Evolutionary conservation across 2,113 vertebrate genomes (phyloP), one percentile per base, ranked within the genome.

Genomic region (Ptilorrhoa leucosticta): DNA sequence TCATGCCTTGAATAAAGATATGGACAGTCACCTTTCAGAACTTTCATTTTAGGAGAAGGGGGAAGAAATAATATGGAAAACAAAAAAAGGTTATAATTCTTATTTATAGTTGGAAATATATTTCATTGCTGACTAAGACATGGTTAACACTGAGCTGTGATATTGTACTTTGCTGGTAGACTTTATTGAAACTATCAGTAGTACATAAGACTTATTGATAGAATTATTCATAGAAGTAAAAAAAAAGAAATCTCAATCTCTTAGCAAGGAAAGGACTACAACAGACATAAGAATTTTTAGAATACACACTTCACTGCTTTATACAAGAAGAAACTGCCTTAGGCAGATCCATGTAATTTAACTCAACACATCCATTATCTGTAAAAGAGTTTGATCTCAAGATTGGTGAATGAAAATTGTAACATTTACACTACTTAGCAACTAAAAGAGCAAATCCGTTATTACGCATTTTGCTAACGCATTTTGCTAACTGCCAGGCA

Each of bases 271-370:
- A 65, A 89, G 10, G 18, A 22, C 15, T 51, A 51, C 17, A 86
- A 44, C 14, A 44, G 33, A 51, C 45, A 60, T 44, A 91, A 81
- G 45, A 53, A 71, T 83, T 87, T 47, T 68, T 44, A 91, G 58
- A 88, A 24, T 15, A 51, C 10, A 57, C 51, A 57, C 33, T 81
- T 91, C 63, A 35, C 48, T 79, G 44, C 70, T 87, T 79, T 20
- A 47, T 76, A 50, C 42, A 81, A 88, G 83, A 93, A 89, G 57
- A 87, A 65, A 79, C 17, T 51, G 54, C 87, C 90, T 87, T 75
- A 94, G 89, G 93, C 77, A 93, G 54, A 70, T 83, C 73, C 47
- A 89, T 87, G 73, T 83, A 89, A 93, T 94, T 93, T 86, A 91
- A 87, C 47, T 87, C 53, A 90, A 86, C 28, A 75, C 26, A 91